These are phyloP conservation scores for Parasteatoda tepidariorum DNA, from an alignment of 1,140 invertebrate species.

Conservation along the genomic window DNA sequence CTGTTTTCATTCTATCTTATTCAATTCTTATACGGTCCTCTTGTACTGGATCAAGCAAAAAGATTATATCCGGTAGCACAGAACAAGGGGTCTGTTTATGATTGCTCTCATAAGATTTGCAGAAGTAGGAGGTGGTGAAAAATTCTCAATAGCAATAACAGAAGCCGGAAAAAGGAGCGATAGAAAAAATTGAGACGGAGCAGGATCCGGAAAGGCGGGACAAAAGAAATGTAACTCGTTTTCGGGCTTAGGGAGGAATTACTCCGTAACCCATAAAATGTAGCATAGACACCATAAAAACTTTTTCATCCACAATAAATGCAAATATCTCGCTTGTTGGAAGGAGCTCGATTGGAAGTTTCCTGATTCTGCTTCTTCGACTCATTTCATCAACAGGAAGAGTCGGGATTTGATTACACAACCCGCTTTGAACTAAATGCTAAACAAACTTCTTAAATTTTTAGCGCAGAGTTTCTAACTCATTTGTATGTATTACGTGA, in stretches of 20 bases:
- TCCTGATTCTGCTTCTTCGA: neutral
- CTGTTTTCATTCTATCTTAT: no score
- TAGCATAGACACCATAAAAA: constrained; percentile 28
- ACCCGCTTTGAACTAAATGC: no score
- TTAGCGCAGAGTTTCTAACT: no score
- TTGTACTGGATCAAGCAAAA: neutral
- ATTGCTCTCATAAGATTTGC: neutral
- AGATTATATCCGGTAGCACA: constrained; percentile 19
- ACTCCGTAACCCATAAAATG: constrained; percentile 32
- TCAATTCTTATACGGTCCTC: neutral
- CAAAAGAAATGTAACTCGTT: constrained; percentile 41
- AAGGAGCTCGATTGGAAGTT: neutral
- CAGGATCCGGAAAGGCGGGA: constrained; percentile 1
- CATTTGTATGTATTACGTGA: no score
- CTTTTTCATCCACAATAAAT: constrained; percentile 43
- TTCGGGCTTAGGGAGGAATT: constrained; percentile 13
- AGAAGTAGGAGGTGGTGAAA: constrained; percentile 12
- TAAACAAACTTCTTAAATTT: no score
- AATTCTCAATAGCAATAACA: constrained; percentile 32
- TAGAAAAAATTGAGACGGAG: no score
- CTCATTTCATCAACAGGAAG: no score
- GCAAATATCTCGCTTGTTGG: constrained; percentile 18
- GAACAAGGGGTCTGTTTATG: constrained; percentile 40
- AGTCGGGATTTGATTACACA: no score
- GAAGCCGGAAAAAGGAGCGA: constrained; percentile 11